Percentiles rank a stretch among this genome's conserved stretches.
Conservation (phyloP, 2,797 vertebrate species). For the Lophius americanus region DNA sequence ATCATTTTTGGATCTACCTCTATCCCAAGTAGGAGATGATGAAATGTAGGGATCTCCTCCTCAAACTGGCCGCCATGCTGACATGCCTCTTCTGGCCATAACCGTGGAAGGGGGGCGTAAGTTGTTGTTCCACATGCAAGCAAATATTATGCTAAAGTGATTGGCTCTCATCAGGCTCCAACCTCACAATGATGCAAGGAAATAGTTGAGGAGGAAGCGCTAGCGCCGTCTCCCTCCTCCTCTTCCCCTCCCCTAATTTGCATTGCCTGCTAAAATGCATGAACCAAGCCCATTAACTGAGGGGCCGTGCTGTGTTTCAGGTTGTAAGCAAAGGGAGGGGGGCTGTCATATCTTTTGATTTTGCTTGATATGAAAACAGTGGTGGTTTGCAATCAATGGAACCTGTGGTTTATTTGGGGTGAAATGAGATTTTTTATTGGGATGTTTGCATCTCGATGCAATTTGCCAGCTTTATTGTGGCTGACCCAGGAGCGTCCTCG, state of each 20-base stretch:
- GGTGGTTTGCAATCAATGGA: slow-evolving; percentile 79
- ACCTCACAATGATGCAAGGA: slow-evolving; percentile 81
- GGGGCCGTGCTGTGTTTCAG: slow-evolving; percentile 71
- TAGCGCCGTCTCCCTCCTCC: slow-evolving; percentile 34
- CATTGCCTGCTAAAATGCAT: slow-evolving; percentile 80
- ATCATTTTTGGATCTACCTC: neutral
- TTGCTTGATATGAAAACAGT: slow-evolving; percentile 82
- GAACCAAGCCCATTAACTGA: slow-evolving; percentile 70
- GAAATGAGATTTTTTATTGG: slow-evolving; percentile 83
- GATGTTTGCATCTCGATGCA: slow-evolving; percentile 79
- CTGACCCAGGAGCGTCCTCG: slow-evolving; percentile 64
- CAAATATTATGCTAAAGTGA: slow-evolving; percentile 90
- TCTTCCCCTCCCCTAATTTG: slow-evolving; percentile 75
- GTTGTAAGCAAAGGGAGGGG: slow-evolving; percentile 65
- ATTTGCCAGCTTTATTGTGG: slow-evolving; percentile 79
- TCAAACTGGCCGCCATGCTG: slow-evolving; percentile 60
- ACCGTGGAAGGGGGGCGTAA: slow-evolving; percentile 45
- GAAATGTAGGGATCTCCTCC: slow-evolving; percentile 38
- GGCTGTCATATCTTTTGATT: slow-evolving; percentile 77
- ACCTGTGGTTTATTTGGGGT: slow-evolving; percentile 82
- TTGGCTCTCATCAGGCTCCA: slow-evolving; percentile 88
- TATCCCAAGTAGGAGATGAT: slow-evolving; percentile 6
- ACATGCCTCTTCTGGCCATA: slow-evolving; percentile 28
- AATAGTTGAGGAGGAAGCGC: slow-evolving; percentile 79
- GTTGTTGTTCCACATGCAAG: slow-evolving; percentile 88